Conservation (phyloP, 1,140 invertebrate genomes). For the Drosophila persimilis region DNA sequence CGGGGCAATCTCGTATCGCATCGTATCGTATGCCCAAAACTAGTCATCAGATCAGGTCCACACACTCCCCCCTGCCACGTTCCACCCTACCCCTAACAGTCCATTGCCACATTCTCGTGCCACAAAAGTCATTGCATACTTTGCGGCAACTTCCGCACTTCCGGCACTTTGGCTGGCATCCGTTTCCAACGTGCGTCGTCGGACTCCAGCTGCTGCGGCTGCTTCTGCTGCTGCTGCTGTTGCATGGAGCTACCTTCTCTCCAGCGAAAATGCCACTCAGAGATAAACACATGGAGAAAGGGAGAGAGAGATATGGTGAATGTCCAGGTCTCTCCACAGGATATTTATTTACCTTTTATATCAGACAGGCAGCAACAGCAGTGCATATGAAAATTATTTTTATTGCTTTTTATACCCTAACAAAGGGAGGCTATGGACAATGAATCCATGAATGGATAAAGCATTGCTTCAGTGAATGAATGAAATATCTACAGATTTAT, state of each 20-base stretch:
- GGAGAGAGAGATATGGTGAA: not conserved
- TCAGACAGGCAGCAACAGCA: slow-evolving; percentile 41
- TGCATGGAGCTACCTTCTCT: slow-evolving; percentile 35
- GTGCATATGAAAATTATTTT: slow-evolving; percentile 57
- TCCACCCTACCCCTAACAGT: not conserved
- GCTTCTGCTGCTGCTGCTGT: slow-evolving; percentile 9
- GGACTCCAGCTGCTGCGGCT: slow-evolving; percentile 6
- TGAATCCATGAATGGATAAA: slow-evolving; percentile 10
- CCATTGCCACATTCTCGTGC: slow-evolving; percentile 38
- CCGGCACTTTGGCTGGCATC: slow-evolving; percentile 69
- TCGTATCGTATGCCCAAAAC: slow-evolving; percentile 42
- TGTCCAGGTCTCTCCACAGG: slow-evolving; percentile 6
- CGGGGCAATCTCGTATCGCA: slow-evolving; percentile 37
- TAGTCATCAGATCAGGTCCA: slow-evolving; percentile 36
- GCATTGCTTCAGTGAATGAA: too few species aligned
- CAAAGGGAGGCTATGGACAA: not conserved
- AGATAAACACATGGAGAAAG: slow-evolving; percentile 12
- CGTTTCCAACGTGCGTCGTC: slow-evolving; percentile 47
- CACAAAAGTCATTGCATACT: slow-evolving; percentile 68
- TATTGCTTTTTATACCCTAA: slow-evolving; percentile 48
- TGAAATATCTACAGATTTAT: too few species aligned
- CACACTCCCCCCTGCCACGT: not conserved
- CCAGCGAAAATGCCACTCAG: slow-evolving; percentile 15
- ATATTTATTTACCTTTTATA: slow-evolving; percentile 62
- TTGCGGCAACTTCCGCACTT: slow-evolving; percentile 71